Evolutionary conservation across 2,113 vertebrate genomes (phyloP).

Genomic region (Ammodramus savannarum): DNA sequence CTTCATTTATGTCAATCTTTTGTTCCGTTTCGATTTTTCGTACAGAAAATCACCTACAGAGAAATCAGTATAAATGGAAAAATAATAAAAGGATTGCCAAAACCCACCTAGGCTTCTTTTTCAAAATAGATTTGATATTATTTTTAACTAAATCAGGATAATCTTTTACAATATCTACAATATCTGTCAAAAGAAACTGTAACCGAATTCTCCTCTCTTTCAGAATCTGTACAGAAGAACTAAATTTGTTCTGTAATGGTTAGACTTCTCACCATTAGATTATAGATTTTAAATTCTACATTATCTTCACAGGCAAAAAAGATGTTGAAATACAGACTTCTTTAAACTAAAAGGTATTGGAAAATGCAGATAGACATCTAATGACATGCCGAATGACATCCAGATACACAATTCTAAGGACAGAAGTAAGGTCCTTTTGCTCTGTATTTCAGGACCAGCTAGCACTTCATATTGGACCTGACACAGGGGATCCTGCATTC

Average conservation of each 20-base stretch:
- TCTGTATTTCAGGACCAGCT: background rate
- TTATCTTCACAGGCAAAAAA: background rate
- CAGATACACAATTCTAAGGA: background rate
- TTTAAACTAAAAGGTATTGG: background rate
- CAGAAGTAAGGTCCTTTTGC: background rate
- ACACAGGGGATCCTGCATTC: fast-evolving
- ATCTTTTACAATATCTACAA: background rate
- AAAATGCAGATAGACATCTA: background rate
- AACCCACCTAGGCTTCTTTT: background rate
- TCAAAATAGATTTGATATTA: background rate
- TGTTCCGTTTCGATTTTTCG: background rate
- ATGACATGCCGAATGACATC: background rate
- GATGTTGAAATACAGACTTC: background rate
- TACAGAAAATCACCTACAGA: background rate
- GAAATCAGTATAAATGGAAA: background rate
- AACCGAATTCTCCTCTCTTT: background rate
- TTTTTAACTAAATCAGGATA: background rate
- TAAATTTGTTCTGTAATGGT: background rate
- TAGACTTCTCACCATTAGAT: background rate
- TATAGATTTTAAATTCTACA: background rate
- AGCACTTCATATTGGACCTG: background rate
- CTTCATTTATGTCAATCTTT: background rate
- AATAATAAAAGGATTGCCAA: background rate
- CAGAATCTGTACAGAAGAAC: background rate
- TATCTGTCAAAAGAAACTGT: background rate